A percentile compares a stretch with the other conserved stretches of the same genome.
These are phyloP conservation scores for Elanus axillaris DNA, from an alignment of 2,113 vertebrate species.

Conservation along the genomic window DNA sequence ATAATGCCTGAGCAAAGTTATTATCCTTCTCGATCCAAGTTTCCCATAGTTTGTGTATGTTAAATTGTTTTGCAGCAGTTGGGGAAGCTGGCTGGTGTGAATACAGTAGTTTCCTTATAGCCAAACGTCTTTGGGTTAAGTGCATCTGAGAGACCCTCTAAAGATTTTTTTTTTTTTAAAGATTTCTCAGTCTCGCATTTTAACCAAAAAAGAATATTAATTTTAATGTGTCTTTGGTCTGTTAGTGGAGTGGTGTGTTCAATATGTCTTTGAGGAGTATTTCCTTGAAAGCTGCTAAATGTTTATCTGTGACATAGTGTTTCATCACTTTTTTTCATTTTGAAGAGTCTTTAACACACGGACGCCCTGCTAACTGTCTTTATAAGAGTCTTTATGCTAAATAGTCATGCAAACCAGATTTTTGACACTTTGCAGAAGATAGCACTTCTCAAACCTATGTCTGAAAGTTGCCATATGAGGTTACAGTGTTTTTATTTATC, in stretches of 20 bases:
- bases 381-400: background rate
- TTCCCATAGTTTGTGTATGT: conserved; percentile 32
- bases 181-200: background rate
- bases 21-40: background rate
- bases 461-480: background rate
- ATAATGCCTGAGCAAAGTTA: background rate
- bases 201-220: background rate
- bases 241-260: background rate
- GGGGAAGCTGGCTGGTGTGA: background rate
- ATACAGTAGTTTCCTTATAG: background rate
- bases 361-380: background rate
- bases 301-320: background rate
- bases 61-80: conserved; percentile 2
- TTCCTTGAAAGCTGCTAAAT: background rate
- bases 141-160: background rate
- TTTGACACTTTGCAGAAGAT: background rate
- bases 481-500: background rate
- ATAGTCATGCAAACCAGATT: background rate
- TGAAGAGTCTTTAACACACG: background rate
- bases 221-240: background rate
- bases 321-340: background rate
- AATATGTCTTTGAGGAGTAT: background rate
- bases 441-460: fast-evolving
- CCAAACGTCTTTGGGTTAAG: background rate
- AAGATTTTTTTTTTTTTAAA: background rate